These are phyloP conservation scores for Pseudochirops corinnae DNA, from an alignment of 2,797 vertebrate species.

Conservation along the genomic window DNA sequence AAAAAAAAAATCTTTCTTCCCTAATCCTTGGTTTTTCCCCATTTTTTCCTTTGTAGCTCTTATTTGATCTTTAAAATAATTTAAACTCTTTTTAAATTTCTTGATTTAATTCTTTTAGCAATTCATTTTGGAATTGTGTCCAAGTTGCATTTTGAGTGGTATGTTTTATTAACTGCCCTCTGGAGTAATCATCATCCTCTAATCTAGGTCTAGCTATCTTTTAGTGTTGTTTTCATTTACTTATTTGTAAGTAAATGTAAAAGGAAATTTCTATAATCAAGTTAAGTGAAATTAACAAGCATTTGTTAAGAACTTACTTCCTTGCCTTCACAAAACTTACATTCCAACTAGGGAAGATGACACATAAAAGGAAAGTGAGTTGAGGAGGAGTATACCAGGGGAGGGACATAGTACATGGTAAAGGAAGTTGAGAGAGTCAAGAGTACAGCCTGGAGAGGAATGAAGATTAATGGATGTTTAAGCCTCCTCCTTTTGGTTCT, in stretches of 20 bases:
- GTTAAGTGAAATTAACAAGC: not conserved
- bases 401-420: not conserved
- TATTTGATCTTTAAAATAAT: not conserved
- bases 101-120: not conserved
- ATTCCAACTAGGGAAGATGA: not conserved
- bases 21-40: not conserved
- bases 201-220: not conserved
- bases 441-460: not conserved
- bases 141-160: not conserved
- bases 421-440: not conserved
- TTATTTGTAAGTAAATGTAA: not conserved
- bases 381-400: not conserved
- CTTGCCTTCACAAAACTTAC: not conserved
- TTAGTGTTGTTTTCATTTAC: not conserved
- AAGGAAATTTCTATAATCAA: not conserved
- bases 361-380: not conserved
- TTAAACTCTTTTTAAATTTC: not conserved
- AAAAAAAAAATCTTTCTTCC: not conserved
- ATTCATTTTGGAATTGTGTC: not conserved
- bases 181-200: not conserved
- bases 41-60: not conserved
- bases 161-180: not conserved
- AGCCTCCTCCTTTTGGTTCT: not conserved
- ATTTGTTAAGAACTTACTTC: not conserved
- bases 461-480: not conserved